Base-by-base conservation (phyloP, 2,888 invertebrate genomes). In the Heliconius charithonia region DNA sequence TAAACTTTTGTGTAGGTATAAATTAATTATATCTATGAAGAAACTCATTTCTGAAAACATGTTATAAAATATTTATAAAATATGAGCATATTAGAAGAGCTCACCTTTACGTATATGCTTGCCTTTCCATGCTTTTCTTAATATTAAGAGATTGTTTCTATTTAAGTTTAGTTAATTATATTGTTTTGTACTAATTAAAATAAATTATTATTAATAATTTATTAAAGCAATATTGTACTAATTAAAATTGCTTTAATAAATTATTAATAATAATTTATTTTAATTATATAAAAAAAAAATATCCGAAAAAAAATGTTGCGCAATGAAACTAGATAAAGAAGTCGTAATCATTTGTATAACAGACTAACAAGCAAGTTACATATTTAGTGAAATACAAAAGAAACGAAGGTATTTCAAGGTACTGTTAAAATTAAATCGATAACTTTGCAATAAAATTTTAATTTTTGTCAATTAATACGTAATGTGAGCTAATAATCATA, bases 311-410 rank as follows among this genome's bases (percentile, higher is more conserved):
- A 89, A 88, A 78, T 72, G 81, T 93, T 92, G 90, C 87, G 89
- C 86, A 93, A 93, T 85, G 84, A 82, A 84, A 84, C 85, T 83
- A 85, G 84, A 83, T 85, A 83, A 87, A 87, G 85, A 86, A 89
- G 86, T 88, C 85, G 85, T 89, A 89, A 86, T 88, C 85, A 85
- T 89, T 89, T 88, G 87, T 88, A 86, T 86, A 89, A 89, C 86
- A 83, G 81, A 85, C 81, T 79, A 79, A 84, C 74, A 83, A 80
- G 82, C 82, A 84, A 4, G 85, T 83, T 84, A 83, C 82, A 78
- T 80, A 78, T 82, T 73, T 62, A 77, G 76, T 56, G 32, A 56
- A 59, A 76, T 41, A 71, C 56, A 63, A 77, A 79, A 81, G 59
- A 77, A 77, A 69, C 70, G 45, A 51, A 66, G 62, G 16, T 59